phyloP scores from a whole-genome alignment of 2,113 vertebrate species.

The Zosterops borbonicus region DNA sequence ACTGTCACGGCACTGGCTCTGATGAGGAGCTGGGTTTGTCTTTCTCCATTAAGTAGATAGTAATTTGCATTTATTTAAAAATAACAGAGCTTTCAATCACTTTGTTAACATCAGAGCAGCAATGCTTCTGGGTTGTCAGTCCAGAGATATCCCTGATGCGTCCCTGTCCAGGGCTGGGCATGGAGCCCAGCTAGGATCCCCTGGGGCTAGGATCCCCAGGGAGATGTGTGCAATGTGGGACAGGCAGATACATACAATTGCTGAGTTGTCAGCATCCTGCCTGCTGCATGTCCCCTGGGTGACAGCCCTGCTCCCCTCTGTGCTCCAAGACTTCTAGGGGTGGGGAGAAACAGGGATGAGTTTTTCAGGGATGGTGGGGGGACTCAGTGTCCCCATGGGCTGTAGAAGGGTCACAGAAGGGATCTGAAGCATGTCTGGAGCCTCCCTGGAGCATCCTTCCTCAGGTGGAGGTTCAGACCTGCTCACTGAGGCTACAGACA shows the following conservation, averaged over 20 bases:
- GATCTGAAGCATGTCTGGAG: background rate
- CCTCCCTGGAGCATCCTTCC: background rate
- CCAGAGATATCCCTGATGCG: rapidly evolving
- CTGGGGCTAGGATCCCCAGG: background rate
- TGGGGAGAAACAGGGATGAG: background rate
- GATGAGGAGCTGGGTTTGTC: background rate
- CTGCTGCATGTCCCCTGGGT: background rate
- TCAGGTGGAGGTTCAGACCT: background rate
- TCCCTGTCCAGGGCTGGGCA: background rate
- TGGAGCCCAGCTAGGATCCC: background rate
- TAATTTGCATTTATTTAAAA: background rate
- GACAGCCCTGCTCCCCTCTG: background rate
- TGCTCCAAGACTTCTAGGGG: background rate
- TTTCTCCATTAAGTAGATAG: background rate
- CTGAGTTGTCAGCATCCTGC: background rate
- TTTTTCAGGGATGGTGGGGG: background rate
- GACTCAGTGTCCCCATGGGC: background rate
- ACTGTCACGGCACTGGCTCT: background rate
- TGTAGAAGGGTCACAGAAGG: background rate
- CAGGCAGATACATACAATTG: background rate
- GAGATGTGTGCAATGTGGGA: background rate
- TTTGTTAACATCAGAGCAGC: rapidly evolving
- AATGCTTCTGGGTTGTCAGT: background rate
- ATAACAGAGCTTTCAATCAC: background rate
- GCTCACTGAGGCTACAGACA: background rate